phyloP scores from a whole-genome alignment of 2,888 invertebrate species.

The Chymomyza procnemis region DNA sequence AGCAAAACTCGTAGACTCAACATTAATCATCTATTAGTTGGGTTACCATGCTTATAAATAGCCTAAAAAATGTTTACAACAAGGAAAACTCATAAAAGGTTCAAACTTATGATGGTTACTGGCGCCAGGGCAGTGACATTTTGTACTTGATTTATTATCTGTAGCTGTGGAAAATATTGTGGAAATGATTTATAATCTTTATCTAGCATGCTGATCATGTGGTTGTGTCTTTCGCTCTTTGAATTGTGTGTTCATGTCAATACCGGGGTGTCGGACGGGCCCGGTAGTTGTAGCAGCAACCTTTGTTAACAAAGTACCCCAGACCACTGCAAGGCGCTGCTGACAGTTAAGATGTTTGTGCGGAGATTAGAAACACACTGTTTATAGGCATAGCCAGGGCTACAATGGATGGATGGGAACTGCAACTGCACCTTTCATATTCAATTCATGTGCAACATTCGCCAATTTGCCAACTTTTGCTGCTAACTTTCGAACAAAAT shows the following conservation, averaged over 20 bases:
- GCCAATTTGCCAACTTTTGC: constrained; percentile 13
- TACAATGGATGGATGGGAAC: neutral
- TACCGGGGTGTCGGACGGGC: neutral
- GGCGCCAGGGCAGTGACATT: constrained; percentile 64
- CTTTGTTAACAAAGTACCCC: neutral
- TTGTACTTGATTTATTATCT: constrained; percentile 63
- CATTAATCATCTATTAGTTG: constrained; percentile 63
- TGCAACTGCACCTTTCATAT: neutral
- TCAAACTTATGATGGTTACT: constrained; percentile 41
- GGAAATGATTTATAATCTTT: constrained; percentile 70
- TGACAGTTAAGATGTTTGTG: constrained; percentile 3
- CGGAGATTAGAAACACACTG: neutral
- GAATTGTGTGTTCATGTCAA: neutral
- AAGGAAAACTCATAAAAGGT: constrained; percentile 7
- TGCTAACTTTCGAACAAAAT: constrained; percentile 30
- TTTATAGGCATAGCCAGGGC: neutral
- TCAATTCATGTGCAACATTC: neutral
- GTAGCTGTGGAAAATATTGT: constrained; percentile 53
- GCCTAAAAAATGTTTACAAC: constrained; percentile 21
- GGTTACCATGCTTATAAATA: constrained; percentile 57
- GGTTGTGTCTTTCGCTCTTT: constrained; percentile 38
- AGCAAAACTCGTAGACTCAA: constrained; percentile 56
- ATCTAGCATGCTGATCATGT: constrained; percentile 60
- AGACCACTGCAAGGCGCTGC: neutral
- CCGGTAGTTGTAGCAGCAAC: neutral